Evolutionary conservation across 1,140 invertebrate species (phyloP).

Genomic region (Nephotettix cincticeps): DNA sequence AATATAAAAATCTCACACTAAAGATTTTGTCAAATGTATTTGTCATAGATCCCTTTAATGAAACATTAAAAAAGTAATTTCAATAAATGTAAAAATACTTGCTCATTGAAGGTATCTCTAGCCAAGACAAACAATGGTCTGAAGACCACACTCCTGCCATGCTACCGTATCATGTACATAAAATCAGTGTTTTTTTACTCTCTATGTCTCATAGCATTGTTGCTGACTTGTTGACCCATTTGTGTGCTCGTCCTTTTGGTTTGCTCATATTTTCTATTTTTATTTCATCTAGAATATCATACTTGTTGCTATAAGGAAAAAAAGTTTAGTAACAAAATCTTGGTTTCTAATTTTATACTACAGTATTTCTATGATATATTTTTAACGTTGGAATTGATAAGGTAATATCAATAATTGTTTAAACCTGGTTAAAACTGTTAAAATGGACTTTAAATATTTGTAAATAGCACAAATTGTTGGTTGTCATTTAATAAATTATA

Average conservation of each 20-base stretch:
- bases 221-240: background rate
- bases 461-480: background rate
- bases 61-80: background rate
- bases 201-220: background rate
- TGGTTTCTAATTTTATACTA: background rate
- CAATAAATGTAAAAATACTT: slow-evolving; percentile 7
- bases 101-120: background rate
- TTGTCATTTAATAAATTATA: background rate
- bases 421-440: background rate
- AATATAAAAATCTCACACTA: background rate
- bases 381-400: background rate
- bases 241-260: background rate
- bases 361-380: background rate
- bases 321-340: background rate
- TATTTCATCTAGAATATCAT: background rate
- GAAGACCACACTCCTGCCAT: background rate
- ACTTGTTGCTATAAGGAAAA: background rate
- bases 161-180: slow-evolving; percentile 12
- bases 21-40: background rate
- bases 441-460: background rate
- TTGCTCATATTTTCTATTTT: background rate
- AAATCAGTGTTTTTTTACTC: background rate
- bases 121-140: background rate
- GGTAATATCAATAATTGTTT: background rate
- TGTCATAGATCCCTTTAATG: slow-evolving; percentile 7